These are phyloP conservation scores for Ectemnius cavifrons DNA, from an alignment of 2,888 invertebrate species.

Conservation along the genomic window DNA sequence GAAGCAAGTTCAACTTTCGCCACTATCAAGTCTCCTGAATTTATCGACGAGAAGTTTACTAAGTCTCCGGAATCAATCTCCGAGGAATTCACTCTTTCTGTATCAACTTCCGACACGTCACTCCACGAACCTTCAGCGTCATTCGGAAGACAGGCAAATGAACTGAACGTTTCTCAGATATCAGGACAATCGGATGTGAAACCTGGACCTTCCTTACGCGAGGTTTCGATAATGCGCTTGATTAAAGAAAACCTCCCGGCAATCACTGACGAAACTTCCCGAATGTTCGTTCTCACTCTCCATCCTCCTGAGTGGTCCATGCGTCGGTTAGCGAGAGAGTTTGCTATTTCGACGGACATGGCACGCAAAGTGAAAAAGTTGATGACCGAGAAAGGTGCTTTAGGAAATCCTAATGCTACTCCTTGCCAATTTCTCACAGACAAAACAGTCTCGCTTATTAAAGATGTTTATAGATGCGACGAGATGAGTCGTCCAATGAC, in stretches of 20 bases:
- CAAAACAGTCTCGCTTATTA: background rate
- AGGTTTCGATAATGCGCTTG: background rate
- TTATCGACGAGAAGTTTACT: too few relatives aligned
- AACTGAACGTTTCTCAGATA: too few relatives aligned
- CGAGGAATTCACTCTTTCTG: too few relatives aligned
- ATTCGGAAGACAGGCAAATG: too few relatives aligned
- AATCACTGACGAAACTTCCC: background rate
- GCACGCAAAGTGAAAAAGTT: background rate
- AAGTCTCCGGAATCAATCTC: too few relatives aligned
- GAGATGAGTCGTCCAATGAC: background rate
- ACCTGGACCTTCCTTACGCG: too few relatives aligned
- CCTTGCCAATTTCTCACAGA: background rate
- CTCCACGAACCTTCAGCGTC: too few relatives aligned
- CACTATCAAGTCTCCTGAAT: too few relatives aligned
- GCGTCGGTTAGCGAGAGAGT: background rate
- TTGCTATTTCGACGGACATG: background rate
- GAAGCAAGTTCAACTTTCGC: too few relatives aligned
- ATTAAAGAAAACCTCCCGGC: background rate
- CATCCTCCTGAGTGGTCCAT: background rate
- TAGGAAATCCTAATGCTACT: background rate
- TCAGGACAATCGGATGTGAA: too few relatives aligned
- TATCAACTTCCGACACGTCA: too few relatives aligned
- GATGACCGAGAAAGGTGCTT: background rate
- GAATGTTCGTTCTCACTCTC: background rate
- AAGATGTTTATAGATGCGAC: background rate